These are phyloP conservation scores for Diprion similis DNA, from an alignment of 1,140 invertebrate species.

Conservation along the genomic window DNA sequence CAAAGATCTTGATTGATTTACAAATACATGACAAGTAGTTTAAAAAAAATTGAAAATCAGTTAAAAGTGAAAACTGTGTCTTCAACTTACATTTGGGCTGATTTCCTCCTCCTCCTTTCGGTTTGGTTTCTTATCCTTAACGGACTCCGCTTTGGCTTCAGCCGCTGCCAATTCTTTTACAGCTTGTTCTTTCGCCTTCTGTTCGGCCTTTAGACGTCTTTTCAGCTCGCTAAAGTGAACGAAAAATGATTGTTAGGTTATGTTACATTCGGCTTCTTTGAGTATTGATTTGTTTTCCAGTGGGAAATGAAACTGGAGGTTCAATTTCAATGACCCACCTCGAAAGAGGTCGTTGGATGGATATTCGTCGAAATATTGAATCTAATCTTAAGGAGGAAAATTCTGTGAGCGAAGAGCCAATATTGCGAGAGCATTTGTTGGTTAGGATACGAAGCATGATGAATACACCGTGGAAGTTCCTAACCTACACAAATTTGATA, in stretches of 20 bases:
- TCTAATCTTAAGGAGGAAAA: constrained; percentile 14
- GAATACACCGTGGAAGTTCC: neutral
- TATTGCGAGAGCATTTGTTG: constrained; percentile 16
- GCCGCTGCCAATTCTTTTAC: constrained; percentile 73
- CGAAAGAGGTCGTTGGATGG: constrained; percentile 32
- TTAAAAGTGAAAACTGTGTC: neutral
- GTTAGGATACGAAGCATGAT: neutral
- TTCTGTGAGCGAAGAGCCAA: constrained; percentile 9
- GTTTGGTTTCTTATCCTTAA: constrained; percentile 51
- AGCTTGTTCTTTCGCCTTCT: constrained; percentile 93
- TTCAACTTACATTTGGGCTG: constrained; percentile 79
- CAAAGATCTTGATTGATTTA: no score
- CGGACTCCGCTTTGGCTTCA: constrained; percentile 46
- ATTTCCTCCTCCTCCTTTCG: constrained; percentile 82
- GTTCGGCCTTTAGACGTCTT: constrained; percentile 86
- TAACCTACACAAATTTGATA: neutral
- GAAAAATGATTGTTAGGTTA: constrained; percentile 27
- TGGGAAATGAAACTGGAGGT: constrained; percentile 22
- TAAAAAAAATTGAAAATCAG: no score
- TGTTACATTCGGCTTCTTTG: neutral
- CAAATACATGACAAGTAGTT: no score
- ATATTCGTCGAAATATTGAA: constrained; percentile 44
- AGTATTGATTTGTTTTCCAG: constrained; percentile 33
- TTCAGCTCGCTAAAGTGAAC: constrained; percentile 85
- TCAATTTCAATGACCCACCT: constrained; percentile 32